Evolutionary conservation across 2,113 vertebrate species (phyloP).

Genomic region (Drymodes brunneopygia): DNA sequence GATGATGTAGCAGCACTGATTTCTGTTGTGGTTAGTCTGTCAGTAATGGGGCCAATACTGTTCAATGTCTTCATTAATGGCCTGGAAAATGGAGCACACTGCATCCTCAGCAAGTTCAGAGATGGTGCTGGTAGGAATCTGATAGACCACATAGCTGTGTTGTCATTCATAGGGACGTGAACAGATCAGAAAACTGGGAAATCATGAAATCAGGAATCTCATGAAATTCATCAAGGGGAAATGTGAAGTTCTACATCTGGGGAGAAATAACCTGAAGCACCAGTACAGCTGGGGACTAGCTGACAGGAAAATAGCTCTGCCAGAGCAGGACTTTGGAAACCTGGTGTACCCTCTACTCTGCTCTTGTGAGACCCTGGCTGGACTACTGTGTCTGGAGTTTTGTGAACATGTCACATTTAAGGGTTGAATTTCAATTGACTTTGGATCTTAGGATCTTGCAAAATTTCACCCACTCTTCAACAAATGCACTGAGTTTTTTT

Average conservation of each 20-base stretch:
- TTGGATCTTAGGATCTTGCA: background rate
- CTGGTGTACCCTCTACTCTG: background rate
- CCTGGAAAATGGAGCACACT: background rate
- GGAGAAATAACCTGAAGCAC: background rate
- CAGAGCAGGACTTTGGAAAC: background rate
- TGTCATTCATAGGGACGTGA: background rate
- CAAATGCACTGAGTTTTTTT: background rate
- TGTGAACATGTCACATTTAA: background rate
- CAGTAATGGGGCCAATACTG: background rate
- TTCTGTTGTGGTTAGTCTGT: background rate
- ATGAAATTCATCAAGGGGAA: background rate
- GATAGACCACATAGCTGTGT: background rate
- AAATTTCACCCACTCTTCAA: background rate
- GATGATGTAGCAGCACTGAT: background rate
- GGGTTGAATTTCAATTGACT: background rate
- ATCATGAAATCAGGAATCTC: too few relatives aligned
- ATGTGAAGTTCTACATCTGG: accelerated
- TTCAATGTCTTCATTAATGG: background rate
- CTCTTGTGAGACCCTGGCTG: background rate
- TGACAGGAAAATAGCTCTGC: background rate
- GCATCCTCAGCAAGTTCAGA: background rate
- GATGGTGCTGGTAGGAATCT: background rate
- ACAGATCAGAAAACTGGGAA: background rate
- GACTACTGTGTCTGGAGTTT: background rate
- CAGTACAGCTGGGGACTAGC: background rate